Evolutionary conservation across 2,797 vertebrate genomes (phyloP), one percentile per base, ranked within the genome.

Genomic region (Esox lucius): DNA sequence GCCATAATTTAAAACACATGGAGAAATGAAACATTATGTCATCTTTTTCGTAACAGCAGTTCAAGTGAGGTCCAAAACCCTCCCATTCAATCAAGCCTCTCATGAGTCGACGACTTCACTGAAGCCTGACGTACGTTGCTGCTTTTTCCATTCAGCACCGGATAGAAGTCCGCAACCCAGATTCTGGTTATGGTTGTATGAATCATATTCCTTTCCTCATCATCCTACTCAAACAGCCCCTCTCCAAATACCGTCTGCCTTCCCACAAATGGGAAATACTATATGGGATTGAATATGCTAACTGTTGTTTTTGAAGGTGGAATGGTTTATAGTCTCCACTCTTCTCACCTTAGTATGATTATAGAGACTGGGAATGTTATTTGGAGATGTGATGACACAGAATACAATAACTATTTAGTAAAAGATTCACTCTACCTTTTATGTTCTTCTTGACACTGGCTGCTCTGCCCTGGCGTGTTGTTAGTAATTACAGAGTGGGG

Each of bases 1-100:
- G 91, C 75, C n/a, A 75, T 90, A 75, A 92, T 93, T 81, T 79
- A 78, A 73, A 89, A 76, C 93, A 93, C 88, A 81, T 91, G 91
- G 88, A 90, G 80, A 82, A 90, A 89, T 90, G 83, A 85, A 84
- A 79, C 83, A 85, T 74, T 84, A 85, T 87, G 88, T 91, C 88
- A 87, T 90, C 85, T 70, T 78, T 85, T 85, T 86, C 73, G 72
- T 86, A 86, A 80, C 78, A 80, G 83, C 73, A 85, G 91, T 90
- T 91, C 85, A 88, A 65, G 70, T 72, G 71, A 79, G 81, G 86
- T 87, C 87, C 87, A 89, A 83, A 78, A 59, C 51, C 66, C 28
- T 39, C 28, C 28, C 61, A 42, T 79, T 81, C 71, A 66, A 71
- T 68, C 69, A 76, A 70, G 66, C 78, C 72, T 74, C 77, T 70